Conservation (phyloP, 2,113 vertebrate genomes). For the Charina bottae region DNA sequence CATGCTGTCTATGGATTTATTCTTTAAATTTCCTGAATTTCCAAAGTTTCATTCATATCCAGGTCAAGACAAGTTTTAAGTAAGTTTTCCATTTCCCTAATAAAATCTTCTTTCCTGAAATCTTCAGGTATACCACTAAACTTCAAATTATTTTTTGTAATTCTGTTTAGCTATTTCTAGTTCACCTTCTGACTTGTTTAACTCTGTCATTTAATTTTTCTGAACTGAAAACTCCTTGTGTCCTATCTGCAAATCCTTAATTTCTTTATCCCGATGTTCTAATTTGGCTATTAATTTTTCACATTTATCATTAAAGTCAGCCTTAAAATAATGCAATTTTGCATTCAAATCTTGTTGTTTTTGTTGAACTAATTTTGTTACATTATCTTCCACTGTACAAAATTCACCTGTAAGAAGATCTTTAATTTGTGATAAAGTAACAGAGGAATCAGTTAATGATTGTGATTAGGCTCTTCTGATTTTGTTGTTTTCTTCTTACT, state of each 20-base stretch:
- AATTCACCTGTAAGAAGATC: not conserved
- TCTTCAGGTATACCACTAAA: not conserved
- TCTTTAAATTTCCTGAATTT: not conserved
- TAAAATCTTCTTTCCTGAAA: not conserved
- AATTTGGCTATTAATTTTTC: not conserved
- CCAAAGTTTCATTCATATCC: not conserved
- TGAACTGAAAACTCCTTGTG: not conserved
- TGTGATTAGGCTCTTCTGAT: not conserved
- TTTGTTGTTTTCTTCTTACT: not conserved
- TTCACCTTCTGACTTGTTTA: not conserved
- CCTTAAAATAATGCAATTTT: not conserved
- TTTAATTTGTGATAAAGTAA: not conserved
- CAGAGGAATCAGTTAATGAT: not conserved
- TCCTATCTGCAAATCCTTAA: not conserved
- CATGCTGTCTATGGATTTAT: not conserved
- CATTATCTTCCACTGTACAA: not conserved
- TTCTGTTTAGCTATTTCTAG: not conserved
- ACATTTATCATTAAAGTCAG: not conserved
- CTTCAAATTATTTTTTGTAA: not conserved
- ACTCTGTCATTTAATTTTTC: not conserved
- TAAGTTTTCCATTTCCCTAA: not conserved
- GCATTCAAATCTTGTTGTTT: not conserved
- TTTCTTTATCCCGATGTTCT: not conserved
- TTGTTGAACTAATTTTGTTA: not conserved
- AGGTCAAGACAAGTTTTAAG: not conserved